Evolutionary conservation across 2,888 invertebrate genomes (phyloP).

Genomic region (Hermodice carunculata): DNA sequence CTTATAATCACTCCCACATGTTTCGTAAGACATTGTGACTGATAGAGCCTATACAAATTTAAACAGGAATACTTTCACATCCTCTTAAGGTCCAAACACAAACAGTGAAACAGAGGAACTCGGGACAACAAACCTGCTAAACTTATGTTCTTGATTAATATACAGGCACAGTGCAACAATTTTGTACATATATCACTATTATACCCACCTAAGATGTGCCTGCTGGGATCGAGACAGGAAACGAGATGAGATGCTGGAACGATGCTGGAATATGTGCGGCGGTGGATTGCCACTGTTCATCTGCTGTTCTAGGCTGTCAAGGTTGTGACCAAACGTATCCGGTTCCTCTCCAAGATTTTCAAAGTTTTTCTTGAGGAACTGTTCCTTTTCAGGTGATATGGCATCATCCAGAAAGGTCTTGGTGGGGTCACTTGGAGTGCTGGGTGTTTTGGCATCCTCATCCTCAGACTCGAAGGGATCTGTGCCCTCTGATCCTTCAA

Average conservation of each 20-base stretch:
- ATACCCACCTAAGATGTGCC: slow-evolving; percentile 20
- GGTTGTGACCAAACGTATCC: slow-evolving; percentile 52
- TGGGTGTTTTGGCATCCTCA: slow-evolving; percentile 9
- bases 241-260: slow-evolving; percentile 58
- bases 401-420: slow-evolving; percentile 13
- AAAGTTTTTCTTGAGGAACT: slow-evolving; percentile 56
- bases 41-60: too few species aligned
- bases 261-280: slow-evolving; percentile 40
- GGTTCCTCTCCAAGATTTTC: slow-evolving; percentile 43
- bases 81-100: too few species aligned
- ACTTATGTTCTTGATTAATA: too few species aligned
- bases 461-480: slow-evolving; percentile 18
- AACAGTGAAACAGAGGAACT: too few species aligned
- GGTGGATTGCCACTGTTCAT: slow-evolving; percentile 27
- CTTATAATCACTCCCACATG: too few species aligned
- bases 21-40: too few species aligned
- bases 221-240: slow-evolving; percentile 45
- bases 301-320: slow-evolving; percentile 49
- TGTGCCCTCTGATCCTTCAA: slow-evolving; percentile 26
- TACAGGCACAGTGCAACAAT: too few species aligned
- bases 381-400: slow-evolving; percentile 50
- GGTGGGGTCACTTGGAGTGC: slow-evolving; percentile 16
- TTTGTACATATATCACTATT: too few species aligned
- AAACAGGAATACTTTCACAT: too few species aligned
- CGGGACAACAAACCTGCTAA: too few species aligned